Conservation (phyloP, 2,113 vertebrate genomes). For the Rafetus swinhoei region DNA sequence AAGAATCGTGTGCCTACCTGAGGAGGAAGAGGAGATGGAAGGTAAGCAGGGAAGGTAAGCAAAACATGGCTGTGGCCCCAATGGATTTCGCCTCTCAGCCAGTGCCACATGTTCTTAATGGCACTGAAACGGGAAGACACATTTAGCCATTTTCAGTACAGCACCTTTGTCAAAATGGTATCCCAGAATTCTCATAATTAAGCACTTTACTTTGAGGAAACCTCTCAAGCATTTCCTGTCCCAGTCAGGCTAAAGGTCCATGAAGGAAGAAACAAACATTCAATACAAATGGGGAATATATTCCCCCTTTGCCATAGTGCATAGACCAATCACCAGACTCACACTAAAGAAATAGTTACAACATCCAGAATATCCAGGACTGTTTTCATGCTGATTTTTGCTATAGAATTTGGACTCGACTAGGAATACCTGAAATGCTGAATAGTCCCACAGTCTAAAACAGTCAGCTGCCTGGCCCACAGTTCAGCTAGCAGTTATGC, state of each 20-base stretch:
- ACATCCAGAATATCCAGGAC: background rate
- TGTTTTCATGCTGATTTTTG: background rate
- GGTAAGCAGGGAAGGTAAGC: background rate
- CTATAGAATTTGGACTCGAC: background rate
- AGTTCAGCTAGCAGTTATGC: background rate
- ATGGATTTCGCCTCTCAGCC: background rate
- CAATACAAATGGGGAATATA: background rate
- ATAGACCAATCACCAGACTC: background rate
- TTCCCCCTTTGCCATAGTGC: background rate
- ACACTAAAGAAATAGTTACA: background rate
- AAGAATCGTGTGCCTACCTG: rapidly evolving
- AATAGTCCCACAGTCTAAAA: background rate
- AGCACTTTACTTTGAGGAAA: background rate
- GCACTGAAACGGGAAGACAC: background rate
- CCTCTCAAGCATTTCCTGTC: background rate
- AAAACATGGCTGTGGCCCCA: rapidly evolving
- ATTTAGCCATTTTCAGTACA: background rate
- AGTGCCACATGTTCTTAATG: rapidly evolving
- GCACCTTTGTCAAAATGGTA: background rate
- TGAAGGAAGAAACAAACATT: background rate
- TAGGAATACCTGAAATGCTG: background rate
- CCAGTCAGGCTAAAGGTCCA: background rate
- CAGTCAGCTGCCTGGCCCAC: background rate
- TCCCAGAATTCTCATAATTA: background rate
- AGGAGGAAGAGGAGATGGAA: slow-evolving; percentile 1